These are phyloP conservation scores for Seriola dumerili DNA, from an alignment of 2,113 vertebrate species.

Conservation along the genomic window DNA sequence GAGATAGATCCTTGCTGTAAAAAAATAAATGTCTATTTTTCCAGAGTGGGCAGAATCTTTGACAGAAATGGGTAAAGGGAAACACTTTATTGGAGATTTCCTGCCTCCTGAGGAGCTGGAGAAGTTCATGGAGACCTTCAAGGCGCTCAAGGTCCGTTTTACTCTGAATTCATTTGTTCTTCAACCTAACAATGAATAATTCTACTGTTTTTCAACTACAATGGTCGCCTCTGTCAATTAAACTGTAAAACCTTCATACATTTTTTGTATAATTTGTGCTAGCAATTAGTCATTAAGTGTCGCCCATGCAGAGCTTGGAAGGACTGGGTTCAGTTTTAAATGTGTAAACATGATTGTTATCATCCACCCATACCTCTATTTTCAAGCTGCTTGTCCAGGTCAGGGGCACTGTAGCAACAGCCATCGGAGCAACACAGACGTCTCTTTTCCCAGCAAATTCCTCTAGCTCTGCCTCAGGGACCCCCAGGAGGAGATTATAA, in stretches of 20 bases:
- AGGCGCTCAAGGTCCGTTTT: conserved; percentile 92
- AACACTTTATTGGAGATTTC: conserved; percentile 98
- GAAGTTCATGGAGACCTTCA: conserved; percentile 99
- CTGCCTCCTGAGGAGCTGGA: conserved; percentile 96
- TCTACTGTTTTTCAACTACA: neutral
- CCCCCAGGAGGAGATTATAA: conserved; percentile 9
- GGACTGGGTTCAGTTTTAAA: conserved; percentile 20
- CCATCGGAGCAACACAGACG: conserved; percentile 1
- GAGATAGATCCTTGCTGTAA: neutral
- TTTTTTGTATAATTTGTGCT: neutral
- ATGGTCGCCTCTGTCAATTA: neutral
- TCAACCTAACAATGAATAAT: neutral
- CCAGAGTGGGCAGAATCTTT: conserved; percentile 98
- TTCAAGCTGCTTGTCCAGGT: conserved; percentile 47
- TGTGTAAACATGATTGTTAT: conserved; percentile 40
- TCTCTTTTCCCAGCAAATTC: conserved; percentile 20
- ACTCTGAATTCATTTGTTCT: neutral
- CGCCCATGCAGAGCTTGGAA: neutral
- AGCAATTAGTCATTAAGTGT: neutral
- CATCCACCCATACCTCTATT: conserved; percentile 23
- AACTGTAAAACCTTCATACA: neutral
- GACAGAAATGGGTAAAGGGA: conserved; percentile 98
- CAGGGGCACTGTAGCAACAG: conserved; percentile 5
- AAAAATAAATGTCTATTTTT: conserved; percentile 27
- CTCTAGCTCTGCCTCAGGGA: conserved; percentile 10